These are phyloP conservation scores for Notamacropus eugenii DNA, from an alignment of 2,797 vertebrate genomes.

Conservation along the genomic window DNA sequence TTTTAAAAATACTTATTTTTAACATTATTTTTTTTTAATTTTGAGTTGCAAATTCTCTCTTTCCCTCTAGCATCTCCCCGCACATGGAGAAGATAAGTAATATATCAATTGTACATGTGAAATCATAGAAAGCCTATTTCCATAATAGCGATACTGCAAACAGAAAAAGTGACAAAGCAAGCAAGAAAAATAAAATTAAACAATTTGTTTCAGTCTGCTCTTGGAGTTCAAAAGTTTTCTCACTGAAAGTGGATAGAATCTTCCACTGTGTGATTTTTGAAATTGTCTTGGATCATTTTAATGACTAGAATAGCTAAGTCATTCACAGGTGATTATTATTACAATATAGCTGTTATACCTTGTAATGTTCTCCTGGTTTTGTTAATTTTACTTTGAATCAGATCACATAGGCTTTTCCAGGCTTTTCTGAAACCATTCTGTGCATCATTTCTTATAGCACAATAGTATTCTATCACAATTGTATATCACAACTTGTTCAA, in stretches of 20 bases:
- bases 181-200: background rate
- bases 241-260: background rate
- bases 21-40: background rate
- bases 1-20: background rate
- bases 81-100: background rate
- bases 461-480: too few relatives aligned
- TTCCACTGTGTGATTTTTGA: background rate
- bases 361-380: background rate
- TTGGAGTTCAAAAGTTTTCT: background rate
- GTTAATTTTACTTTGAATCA: background rate
- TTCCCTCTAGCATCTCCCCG: background rate
- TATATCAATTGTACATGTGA: background rate
- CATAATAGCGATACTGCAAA: background rate
- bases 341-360: background rate
- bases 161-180: background rate
- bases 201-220: background rate
- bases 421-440: background rate
- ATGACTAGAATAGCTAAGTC: background rate
- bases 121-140: background rate
- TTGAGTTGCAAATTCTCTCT: background rate
- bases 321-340: background rate
- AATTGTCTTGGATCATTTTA: background rate
- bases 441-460: background rate
- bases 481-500: background rate
- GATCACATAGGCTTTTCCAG: background rate